A percentile compares a stretch with the other conserved stretches of the same genome.
Conservation (phyloP, 2,113 vertebrate species). For the Illadopsis cleaveri region DNA sequence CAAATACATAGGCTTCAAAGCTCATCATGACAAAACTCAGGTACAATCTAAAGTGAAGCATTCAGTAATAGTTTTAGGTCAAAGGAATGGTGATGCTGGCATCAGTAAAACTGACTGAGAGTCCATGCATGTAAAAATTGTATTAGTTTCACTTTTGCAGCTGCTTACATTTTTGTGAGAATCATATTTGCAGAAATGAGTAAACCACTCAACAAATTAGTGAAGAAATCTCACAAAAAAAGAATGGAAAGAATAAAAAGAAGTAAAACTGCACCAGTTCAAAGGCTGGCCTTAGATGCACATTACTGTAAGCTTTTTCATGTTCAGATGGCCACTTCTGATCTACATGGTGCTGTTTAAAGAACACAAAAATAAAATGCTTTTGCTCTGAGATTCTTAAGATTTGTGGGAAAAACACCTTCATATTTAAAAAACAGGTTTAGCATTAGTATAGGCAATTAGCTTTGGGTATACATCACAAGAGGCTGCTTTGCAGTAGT, state of each 20-base stretch:
- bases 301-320: neutral
- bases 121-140: neutral
- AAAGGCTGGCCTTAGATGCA: neutral
- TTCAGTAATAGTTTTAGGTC: neutral
- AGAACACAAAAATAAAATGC: neutral
- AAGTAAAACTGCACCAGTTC: neutral
- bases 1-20: neutral
- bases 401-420: neutral
- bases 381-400: neutral
- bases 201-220: neutral
- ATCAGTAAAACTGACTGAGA: neutral
- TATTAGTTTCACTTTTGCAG: neutral
- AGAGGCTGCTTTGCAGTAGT: neutral
- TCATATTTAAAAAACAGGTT: neutral
- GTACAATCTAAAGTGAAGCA: neutral
- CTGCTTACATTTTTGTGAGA: neutral
- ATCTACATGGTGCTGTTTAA: neutral
- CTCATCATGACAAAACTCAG: neutral
- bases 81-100: neutral
- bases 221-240: neutral
- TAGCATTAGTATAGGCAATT: neutral
- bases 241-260: neutral
- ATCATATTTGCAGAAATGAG: neutral
- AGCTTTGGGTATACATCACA: neutral
- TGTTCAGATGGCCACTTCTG: fast-evolving